Conservation (phyloP, 1,140 invertebrate genomes). For the Zelostemma sp. region DNA sequence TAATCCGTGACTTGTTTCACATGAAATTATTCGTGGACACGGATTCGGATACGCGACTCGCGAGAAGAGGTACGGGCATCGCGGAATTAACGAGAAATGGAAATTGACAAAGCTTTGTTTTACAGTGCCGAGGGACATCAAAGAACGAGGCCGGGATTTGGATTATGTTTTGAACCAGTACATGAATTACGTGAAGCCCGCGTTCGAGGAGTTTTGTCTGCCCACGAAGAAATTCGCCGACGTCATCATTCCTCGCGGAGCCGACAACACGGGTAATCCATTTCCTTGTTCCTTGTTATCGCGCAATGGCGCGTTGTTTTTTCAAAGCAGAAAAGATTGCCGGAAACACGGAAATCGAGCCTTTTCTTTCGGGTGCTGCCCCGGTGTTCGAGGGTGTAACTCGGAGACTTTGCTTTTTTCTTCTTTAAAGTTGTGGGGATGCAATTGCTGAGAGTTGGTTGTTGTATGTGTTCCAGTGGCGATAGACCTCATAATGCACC, state of each 20-base stretch:
- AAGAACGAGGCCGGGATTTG: conserved; percentile 92
- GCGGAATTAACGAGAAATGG: too few relatives aligned
- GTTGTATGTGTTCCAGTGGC: conserved; percentile 90
- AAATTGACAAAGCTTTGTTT: too few relatives aligned
- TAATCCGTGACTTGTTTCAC: conserved; percentile 95
- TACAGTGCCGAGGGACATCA: conserved; percentile 92
- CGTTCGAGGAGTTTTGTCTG: conserved; percentile 99
- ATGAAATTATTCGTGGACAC: conserved; percentile 99
- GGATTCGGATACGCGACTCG: conserved; percentile 96
- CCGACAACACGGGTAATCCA: conserved; percentile 91
- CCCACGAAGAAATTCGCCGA: conserved; percentile 99
- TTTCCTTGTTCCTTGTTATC: background rate
- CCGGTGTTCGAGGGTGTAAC: background rate
- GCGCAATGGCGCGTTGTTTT: background rate
- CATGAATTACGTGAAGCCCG: conserved; percentile 97
- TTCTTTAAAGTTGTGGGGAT: too few relatives aligned
- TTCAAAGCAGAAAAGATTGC: too few relatives aligned
- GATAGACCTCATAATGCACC: conserved; percentile 98
- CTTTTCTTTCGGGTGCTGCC: too few relatives aligned
- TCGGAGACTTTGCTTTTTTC: conserved; percentile 7
- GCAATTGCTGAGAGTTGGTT: conserved; percentile 51
- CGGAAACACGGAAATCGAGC: too few relatives aligned
- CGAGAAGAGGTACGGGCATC: conserved; percentile 85
- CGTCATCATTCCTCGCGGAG: conserved; percentile 97
- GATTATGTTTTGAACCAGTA: conserved; percentile 97